Evolutionary conservation across 2,888 invertebrate species (phyloP).

Genomic region (Pilophorus perplexus): DNA sequence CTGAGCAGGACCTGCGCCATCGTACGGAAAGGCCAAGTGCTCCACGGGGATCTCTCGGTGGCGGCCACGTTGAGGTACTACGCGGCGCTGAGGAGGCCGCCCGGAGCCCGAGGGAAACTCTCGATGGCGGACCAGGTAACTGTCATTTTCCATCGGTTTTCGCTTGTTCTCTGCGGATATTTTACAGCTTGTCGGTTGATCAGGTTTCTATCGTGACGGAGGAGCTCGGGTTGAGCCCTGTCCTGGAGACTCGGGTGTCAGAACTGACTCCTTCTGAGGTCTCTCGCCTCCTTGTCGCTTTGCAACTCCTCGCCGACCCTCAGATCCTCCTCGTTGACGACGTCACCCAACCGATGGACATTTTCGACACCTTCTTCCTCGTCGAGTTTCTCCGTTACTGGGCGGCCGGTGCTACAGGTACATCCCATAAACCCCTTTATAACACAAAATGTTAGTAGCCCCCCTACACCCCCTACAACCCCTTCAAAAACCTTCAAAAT

Average conservation of each 20-base stretch:
- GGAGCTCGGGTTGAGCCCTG: slow-evolving; percentile 86
- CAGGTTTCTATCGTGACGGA: slow-evolving; percentile 86
- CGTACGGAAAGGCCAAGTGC: slow-evolving; percentile 65
- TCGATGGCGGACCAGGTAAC: slow-evolving; percentile 48
- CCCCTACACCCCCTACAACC: no score
- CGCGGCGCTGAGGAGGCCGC: slow-evolving; percentile 48
- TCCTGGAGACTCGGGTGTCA: slow-evolving; percentile 80
- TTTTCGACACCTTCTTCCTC: slow-evolving; percentile 92
- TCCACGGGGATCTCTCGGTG: slow-evolving; percentile 87
- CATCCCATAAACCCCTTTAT: no score
- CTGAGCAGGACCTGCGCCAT: slow-evolving; percentile 72
- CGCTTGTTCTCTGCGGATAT: no score
- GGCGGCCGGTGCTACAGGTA: slow-evolving; percentile 57
- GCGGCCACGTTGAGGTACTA: slow-evolving; percentile 78
- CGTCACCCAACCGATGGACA: slow-evolving; percentile 85
- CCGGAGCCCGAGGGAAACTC: slow-evolving; percentile 47
- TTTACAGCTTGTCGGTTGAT: not conserved
- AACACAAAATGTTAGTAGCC: no score
- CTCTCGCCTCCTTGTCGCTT: slow-evolving; percentile 82
- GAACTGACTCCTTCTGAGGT: slow-evolving; percentile 85
- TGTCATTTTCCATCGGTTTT: no score
- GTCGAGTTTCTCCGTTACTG: slow-evolving; percentile 92
- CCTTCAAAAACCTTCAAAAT: no score
- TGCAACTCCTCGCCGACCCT: slow-evolving; percentile 80
- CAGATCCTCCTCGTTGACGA: slow-evolving; percentile 85